Conservation (phyloP, 2,888 invertebrate species). For the Lasioglossum villosulum region DNA sequence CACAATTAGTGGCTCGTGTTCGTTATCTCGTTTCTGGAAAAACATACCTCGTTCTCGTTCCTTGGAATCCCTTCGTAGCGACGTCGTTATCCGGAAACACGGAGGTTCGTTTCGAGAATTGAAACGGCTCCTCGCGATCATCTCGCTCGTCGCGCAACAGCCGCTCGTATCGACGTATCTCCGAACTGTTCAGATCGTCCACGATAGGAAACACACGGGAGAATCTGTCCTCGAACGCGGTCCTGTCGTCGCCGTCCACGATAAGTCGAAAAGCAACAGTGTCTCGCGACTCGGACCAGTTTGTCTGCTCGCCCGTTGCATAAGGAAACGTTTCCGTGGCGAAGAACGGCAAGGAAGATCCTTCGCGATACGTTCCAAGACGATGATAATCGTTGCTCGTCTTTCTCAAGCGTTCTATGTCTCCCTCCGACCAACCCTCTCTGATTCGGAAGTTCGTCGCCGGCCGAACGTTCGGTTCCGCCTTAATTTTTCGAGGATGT, state of each 20-base stretch:
- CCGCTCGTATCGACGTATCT: conserved; percentile 19
- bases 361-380: background rate
- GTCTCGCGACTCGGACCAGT: background rate
- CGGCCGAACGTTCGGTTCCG: background rate
- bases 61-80: background rate
- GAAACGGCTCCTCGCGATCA: no score
- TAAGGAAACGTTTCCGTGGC: background rate
- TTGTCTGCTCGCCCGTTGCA: rapidly evolving
- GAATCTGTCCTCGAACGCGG: background rate
- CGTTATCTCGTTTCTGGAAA: background rate
- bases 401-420: background rate
- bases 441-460: no score
- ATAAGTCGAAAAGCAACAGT: background rate
- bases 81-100: no score
- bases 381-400: no score
- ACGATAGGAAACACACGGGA: conserved; percentile 7
- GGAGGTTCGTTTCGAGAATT: no score
- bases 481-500: background rate
- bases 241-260: background rate
- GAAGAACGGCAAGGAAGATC: background rate
- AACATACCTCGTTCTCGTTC: background rate
- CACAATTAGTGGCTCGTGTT: no score
- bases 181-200: conserved; percentile 34
- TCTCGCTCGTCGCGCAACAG: background rate
- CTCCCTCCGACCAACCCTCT: conserved; percentile 12